Percentiles rank a stretch among this genome's conserved stretches.
These are phyloP conservation scores for Microchirus variegatus DNA, from an alignment of 2,797 vertebrate genomes.

Conservation along the genomic window DNA sequence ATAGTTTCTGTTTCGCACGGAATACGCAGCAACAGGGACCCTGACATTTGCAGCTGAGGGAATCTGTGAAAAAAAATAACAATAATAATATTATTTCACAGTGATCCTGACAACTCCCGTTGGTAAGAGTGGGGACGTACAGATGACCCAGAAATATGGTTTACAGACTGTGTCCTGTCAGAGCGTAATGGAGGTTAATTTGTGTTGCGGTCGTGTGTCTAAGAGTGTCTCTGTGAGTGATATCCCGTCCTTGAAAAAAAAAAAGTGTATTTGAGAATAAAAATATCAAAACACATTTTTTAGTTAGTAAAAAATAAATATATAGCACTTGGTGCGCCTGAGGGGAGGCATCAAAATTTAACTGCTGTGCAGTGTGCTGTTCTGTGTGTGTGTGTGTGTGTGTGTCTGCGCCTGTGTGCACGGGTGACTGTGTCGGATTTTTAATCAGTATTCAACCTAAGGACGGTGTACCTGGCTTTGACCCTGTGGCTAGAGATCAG, in stretches of 20 bases:
- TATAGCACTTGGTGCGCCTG: constrained; percentile 47
- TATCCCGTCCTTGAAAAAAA: constrained; percentile 77
- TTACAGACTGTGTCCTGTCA: constrained; percentile 25
- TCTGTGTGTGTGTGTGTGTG: neutral
- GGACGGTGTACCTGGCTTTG: constrained; percentile 44
- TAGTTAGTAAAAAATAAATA: constrained; percentile 63
- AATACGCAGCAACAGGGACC: too few relatives aligned
- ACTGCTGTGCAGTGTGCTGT: constrained; percentile 35
- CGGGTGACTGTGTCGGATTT: constrained; percentile 3
- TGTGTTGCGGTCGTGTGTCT: constrained; percentile 71
- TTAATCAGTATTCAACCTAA: constrained; percentile 66
- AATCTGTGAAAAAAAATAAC: too few relatives aligned
- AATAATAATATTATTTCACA: too few relatives aligned
- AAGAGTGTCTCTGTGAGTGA: constrained; percentile 66
- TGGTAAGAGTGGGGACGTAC: too few relatives aligned
- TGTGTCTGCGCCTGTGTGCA: neutral
- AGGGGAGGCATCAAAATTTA: constrained; percentile 67
- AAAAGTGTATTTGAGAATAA: constrained; percentile 56
- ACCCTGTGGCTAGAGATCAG: constrained; percentile 54
- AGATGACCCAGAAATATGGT: neutral
- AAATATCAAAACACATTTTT: constrained; percentile 53
- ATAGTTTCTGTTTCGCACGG: too few relatives aligned
- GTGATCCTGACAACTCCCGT: too few relatives aligned
- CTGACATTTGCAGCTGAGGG: neutral
- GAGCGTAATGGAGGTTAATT: constrained; percentile 76